phyloP scores from a whole-genome alignment of 2,113 vertebrate genomes.

The Mastomys natalensis region DNA sequence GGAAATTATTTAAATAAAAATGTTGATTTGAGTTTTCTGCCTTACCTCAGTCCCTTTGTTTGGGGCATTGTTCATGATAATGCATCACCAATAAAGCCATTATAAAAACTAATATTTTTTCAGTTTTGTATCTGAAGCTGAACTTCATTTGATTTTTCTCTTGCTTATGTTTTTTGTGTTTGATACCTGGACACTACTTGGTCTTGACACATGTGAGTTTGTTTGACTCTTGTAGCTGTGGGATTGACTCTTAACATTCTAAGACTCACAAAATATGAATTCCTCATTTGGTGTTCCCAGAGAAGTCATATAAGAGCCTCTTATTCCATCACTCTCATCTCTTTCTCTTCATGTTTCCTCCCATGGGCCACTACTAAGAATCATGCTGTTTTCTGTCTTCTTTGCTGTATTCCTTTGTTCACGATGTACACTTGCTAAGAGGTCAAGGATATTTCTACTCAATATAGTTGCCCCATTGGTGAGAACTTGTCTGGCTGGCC shows the following conservation, averaged over 20 bases:
- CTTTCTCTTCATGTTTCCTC: neutral
- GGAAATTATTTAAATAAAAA: neutral
- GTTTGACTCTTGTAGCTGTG: accelerated
- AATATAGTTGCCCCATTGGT: neutral
- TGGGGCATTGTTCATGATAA: neutral
- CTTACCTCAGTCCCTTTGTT: neutral
- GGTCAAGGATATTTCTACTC: neutral
- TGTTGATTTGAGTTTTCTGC: neutral
- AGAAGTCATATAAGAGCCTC: accelerated
- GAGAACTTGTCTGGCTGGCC: neutral
- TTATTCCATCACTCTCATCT: accelerated
- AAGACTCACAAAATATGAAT: neutral
- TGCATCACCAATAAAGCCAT: neutral
- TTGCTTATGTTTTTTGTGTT: neutral
- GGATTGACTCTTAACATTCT: accelerated
- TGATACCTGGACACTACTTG: accelerated
- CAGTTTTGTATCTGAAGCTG: constrained; percentile 4
- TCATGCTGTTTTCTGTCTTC: neutral
- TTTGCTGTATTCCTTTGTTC: no score
- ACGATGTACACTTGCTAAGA: neutral
- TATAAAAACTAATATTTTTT: neutral
- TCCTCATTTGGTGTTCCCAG: neutral
- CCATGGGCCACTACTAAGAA: accelerated
- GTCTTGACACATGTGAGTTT: neutral
- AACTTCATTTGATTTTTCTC: neutral